Conservation (phyloP, 53 echinoderm and acorn worm genomes). For the Actinopyga echinites region DNA sequence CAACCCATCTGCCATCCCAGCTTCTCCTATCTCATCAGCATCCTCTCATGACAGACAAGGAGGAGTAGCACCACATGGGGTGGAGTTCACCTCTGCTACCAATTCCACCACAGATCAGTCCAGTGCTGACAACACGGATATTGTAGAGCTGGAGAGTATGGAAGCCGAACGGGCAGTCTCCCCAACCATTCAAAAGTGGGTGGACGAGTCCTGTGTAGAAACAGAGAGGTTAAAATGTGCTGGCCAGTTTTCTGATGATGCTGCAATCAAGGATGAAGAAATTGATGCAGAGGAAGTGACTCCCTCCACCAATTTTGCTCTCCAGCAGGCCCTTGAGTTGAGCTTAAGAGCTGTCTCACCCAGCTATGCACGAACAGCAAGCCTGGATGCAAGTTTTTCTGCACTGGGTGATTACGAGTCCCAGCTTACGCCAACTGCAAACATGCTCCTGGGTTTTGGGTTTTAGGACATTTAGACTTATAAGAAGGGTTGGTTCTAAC, state of each 20-base stretch:
- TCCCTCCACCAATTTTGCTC: not conserved
- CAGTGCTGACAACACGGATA: constrained; percentile 33
- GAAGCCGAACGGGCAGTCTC: constrained; percentile 16
- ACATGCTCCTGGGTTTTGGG: constrained; percentile 82
- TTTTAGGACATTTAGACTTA: no score
- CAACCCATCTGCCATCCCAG: not conserved
- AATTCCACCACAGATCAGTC: constrained; percentile 47
- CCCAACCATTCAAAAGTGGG: constrained; percentile 84
- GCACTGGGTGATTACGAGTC: constrained; percentile 43
- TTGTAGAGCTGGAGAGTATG: constrained; percentile 33
- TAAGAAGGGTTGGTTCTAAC: no score
- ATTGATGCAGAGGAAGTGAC: not conserved
- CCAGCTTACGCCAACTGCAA: constrained; percentile 80
- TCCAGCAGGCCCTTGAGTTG: constrained; percentile 31
- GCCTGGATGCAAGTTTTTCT: constrained; percentile 68
- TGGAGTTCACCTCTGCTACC: constrained; percentile 14
- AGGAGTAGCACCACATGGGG: not conserved
- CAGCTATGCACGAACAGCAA: constrained; percentile 66
- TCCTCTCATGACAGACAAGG: constrained; percentile 38
- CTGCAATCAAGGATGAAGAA: not conserved
- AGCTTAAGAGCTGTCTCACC: constrained; percentile 52
- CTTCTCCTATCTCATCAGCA: constrained; percentile 42
- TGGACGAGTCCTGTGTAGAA: constrained; percentile 71
- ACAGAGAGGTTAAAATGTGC: constrained; percentile 52
- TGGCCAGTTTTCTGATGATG: not conserved